Conservation (phyloP, 2,113 vertebrate species). For the Calidris pugnax region DNA sequence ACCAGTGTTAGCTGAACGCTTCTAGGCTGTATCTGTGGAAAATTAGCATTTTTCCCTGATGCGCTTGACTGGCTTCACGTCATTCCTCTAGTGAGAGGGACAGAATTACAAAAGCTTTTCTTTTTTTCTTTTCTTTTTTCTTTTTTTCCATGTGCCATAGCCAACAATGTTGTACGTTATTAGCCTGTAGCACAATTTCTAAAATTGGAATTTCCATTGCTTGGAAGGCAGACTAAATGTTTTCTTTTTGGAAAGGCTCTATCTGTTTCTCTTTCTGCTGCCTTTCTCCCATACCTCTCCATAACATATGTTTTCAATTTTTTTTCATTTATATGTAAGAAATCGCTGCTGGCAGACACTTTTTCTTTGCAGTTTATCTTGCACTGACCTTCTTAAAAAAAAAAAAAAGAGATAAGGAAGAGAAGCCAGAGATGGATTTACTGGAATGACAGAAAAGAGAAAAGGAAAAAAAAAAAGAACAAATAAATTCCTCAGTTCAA, state of each 20-base stretch:
- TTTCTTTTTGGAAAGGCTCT: conserved; percentile 22
- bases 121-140: neutral
- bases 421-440: neutral
- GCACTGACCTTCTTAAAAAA: neutral
- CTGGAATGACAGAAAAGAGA: neutral
- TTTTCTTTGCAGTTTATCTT: conserved; percentile 11
- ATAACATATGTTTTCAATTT: conserved; percentile 27
- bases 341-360: neutral
- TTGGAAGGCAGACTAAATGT: conserved; percentile 43
- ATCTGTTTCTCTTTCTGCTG: neutral
- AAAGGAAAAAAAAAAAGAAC: neutral
- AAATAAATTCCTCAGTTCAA: neutral
- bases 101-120: conserved; percentile 32
- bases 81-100: neutral
- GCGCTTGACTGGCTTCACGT: neutral
- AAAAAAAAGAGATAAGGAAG: neutral
- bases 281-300: neutral
- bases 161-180: neutral
- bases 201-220: conserved; percentile 63
- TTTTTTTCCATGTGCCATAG: conserved; percentile 43
- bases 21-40: neutral
- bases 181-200: conserved; percentile 19
- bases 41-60: neutral
- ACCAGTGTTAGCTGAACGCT: neutral
- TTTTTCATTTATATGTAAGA: neutral